These are phyloP conservation scores for Urocitellus parryii DNA, from an alignment of 2,113 vertebrate genomes.

Conservation along the genomic window DNA sequence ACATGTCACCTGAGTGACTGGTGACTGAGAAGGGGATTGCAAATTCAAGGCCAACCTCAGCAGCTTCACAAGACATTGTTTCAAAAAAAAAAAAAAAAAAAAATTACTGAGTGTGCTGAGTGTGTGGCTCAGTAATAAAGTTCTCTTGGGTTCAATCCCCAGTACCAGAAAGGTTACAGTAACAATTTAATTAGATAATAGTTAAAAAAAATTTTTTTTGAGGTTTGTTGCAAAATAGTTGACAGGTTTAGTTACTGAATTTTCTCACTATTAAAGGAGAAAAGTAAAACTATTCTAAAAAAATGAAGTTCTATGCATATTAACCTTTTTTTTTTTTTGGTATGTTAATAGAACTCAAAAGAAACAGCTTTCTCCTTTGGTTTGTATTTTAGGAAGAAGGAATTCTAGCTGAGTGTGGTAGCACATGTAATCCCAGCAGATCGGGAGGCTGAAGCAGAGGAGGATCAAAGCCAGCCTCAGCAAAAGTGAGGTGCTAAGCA, in stretches of 20 bases:
- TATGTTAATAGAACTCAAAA: not conserved
- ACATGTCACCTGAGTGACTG: too few relatives aligned
- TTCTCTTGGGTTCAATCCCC: too few relatives aligned
- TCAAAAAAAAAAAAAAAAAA: too few relatives aligned
- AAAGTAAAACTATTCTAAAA: not conserved
- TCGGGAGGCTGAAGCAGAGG: too few relatives aligned
- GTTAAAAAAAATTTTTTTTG: not conserved
- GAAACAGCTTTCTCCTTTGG: slow-evolving; percentile 4
- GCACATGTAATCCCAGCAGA: too few relatives aligned
- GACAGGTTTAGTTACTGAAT: not conserved
- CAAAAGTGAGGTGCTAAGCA: too few relatives aligned
- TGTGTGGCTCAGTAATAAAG: too few relatives aligned
- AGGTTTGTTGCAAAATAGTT: slow-evolving; percentile 31
- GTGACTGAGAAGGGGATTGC: too few relatives aligned
- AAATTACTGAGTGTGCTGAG: too few relatives aligned
- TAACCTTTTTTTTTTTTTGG: not conserved
- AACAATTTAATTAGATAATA: slow-evolving; percentile 22
- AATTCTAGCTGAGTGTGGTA: not conserved
- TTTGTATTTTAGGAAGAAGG: slow-evolving; percentile 21
- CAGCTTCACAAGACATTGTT: too few relatives aligned
- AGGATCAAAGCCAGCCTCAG: too few relatives aligned
- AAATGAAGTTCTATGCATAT: not conserved
- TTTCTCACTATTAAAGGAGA: slow-evolving; percentile 51
- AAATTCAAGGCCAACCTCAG: too few relatives aligned
- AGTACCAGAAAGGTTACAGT: not conserved